Evolutionary conservation across 2,797 vertebrate genomes (phyloP).

Genomic region (Sebastes minor): DNA sequence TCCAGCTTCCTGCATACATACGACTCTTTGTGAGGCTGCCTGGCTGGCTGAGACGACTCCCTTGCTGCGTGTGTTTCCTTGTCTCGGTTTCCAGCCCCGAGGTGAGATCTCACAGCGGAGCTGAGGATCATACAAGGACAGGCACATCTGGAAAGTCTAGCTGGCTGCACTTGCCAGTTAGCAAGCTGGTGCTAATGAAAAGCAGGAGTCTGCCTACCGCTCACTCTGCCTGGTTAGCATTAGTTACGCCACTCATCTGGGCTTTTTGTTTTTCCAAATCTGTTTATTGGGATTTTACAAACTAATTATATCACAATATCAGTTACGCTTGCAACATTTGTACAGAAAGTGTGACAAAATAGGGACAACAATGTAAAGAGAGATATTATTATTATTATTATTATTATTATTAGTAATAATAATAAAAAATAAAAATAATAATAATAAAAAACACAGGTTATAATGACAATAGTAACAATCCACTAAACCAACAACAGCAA

Average conservation of each 20-base stretch:
- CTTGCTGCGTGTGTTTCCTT: constrained; percentile 54
- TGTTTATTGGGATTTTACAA: too few species aligned
- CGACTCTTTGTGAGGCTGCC: constrained; percentile 13
- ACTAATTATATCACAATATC: too few species aligned
- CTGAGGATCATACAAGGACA: constrained; percentile 59
- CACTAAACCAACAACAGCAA: too few species aligned
- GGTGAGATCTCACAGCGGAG: constrained; percentile 58
- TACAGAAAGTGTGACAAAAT: too few species aligned
- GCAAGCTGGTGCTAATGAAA: constrained; percentile 60
- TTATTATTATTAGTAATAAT: too few species aligned
- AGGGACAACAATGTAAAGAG: too few species aligned
- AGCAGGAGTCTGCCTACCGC: constrained; percentile 41
- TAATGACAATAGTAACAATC: too few species aligned
- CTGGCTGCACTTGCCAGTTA: constrained; percentile 37
- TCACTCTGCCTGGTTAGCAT: constrained; percentile 42
- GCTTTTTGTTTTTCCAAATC: background rate
- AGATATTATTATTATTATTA: too few species aligned
- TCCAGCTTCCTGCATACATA: constrained; percentile 52
- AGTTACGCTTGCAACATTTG: too few species aligned
- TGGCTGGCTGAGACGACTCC: constrained; percentile 29
- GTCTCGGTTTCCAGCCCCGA: constrained; percentile 62
- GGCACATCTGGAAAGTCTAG: constrained; percentile 50
- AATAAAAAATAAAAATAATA: too few species aligned
- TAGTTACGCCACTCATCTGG: constrained; percentile 30
- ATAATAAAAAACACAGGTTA: too few species aligned